Base-by-base conservation (phyloP, 2,888 invertebrate genomes). In the Norana najaformis region DNA sequence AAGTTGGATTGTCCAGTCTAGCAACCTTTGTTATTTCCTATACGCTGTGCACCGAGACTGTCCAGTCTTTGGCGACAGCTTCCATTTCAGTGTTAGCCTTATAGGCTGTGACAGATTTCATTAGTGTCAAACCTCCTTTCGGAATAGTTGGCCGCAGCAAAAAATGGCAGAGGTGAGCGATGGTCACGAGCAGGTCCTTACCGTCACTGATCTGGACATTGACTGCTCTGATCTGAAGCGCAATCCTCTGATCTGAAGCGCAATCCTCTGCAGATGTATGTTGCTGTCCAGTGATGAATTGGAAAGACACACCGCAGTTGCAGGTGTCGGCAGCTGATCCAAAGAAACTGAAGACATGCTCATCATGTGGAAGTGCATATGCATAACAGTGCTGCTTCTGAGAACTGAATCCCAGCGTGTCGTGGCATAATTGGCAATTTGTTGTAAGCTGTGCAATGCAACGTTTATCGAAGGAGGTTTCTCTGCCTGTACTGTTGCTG, bases 11-110 rank as follows among this genome's bases (percentile, higher is more conserved):
- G 69, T 69, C 23, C 16, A 0, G 69, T 69, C 69, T 13, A 69
- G n/a, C n/a, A n/a, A 69, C 69, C 69, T n/a, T n/a, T n/a, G n/a
- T 69, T 69, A 69, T 69, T 69, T 69, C n/a, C 69, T n/a, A 69
- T 69, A 69, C 69, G n/a, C 69, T 69, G 69, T 69, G 69, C 69
- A n/a, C 69, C 13, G 69, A 69, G 30, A 69, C 69, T 69, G 30
- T 1, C 69, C 69, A n/a, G n/a, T 69, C 69, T 69, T 69, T 69
- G n/a, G 69, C 47, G 47, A 23, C 69, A 69, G 69, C 69, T 69
- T 69, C 69, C 69, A n/a, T 30, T 69, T 69, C 69, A 69, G n/a
- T 69, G 69, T 69, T n/a, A 69, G 3, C 13, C 69, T 69, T 69
- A n/a, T n/a, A 69, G 69, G 69, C 8, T 69, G 2, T 69, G 69